Evolutionary conservation across 1,140 invertebrate species (phyloP).

Genomic region (Hycleus cichorii): DNA sequence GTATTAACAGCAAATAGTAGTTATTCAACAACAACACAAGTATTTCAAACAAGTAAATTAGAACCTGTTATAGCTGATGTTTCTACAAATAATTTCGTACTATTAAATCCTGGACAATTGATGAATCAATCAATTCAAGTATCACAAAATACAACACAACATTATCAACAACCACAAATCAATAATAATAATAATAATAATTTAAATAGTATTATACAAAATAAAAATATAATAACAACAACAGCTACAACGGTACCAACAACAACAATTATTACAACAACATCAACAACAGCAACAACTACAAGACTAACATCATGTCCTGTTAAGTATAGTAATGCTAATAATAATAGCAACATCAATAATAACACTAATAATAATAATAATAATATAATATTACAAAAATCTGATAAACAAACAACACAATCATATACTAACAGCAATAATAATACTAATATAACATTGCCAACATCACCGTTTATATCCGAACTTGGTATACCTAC

Average conservation of each 20-base stretch:
- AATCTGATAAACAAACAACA: constrained; percentile 13
- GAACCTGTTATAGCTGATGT: constrained; percentile 65
- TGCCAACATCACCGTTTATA: constrained; percentile 50
- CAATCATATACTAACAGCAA: constrained; percentile 3
- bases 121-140: constrained; percentile 28
- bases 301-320: not conserved
- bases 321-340: constrained; percentile 8
- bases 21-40: constrained; percentile 73
- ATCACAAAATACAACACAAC: constrained; percentile 32
- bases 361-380: too few relatives aligned
- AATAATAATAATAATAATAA: not conserved
- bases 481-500: constrained; percentile 55
- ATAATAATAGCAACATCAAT: too few relatives aligned
- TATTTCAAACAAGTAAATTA: constrained; percentile 73
- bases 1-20: constrained; percentile 68
- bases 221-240: not conserved
- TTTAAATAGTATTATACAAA: too few relatives aligned
- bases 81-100: constrained; percentile 56
- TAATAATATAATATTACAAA: constrained; percentile 13
- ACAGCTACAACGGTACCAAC: not conserved
- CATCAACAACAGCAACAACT: not conserved
- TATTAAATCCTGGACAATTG: constrained; percentile 50
- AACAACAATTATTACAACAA: not conserved
- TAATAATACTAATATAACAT: constrained; percentile 45
- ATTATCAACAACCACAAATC: constrained; percentile 36